Evolutionary conservation across 2,113 vertebrate species (phyloP), one percentile per base, ranked within the genome.

Genomic region (Toxotes jaculatrix): DNA sequence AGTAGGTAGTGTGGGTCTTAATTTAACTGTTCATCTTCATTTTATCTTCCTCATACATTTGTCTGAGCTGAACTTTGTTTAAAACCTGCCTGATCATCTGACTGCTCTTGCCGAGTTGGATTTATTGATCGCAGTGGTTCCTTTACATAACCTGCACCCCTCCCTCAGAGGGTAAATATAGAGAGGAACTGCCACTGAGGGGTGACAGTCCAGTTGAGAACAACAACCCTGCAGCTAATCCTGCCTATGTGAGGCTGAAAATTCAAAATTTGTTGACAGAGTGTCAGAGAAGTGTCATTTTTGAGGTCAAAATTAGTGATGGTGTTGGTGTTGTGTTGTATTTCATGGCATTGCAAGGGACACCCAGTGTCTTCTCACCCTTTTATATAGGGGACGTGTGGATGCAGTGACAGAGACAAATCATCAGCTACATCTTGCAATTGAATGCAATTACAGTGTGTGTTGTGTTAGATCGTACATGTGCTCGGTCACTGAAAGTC

Each of bases 391-490:
- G 53, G 3, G 38, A 51, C 55, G n/a, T 64, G 73, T 40, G 63
- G 64, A n/a, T 65, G 57, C 59, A 60, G 42, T 36, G 66, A 56
- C 51, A 63, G 42, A 38, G 45, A 74, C 32, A 31, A 75, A 79
- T 75, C 23, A 36, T 34, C 60, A 64, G 1, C 17, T 64, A 27
- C 45, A 59, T 38, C 77, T 63, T 3, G 49, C 23, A 49, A 4
- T 13, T 82, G 55, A 79, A 75, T 67, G 49, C 49, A 73, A n/a
- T 73, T 55, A 59, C 65, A 36, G 7, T 49, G 23, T 64, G 34
- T 47, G 31, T 56, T 71, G 51, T 66, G 74, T 67, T 49, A 49
- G 23, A 64, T 45, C 60, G 47, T 38, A 55, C 42, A 71, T 66
- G 73, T 66, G 47, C 27, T 62, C n/a, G n/a, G 19, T 40, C 51